Evolutionary conservation across 2,113 vertebrate species (phyloP).

Genomic region (Dolichallabes microphthalmus): DNA sequence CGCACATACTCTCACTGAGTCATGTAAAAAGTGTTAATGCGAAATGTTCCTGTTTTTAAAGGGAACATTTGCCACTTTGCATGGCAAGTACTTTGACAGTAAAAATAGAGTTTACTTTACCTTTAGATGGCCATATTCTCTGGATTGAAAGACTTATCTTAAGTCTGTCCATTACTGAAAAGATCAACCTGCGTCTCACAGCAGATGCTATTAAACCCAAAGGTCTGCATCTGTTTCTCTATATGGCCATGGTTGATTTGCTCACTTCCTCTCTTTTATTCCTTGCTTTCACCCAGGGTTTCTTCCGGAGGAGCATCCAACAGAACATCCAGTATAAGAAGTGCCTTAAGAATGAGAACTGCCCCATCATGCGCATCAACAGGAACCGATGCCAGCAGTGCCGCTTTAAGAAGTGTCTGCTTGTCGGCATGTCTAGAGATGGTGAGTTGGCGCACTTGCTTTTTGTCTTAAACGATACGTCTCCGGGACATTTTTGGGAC

Average conservation of each 20-base stretch:
- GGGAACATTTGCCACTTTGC: neutral
- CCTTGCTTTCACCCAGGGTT: slow-evolving; percentile 74
- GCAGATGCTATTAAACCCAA: neutral
- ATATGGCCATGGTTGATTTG: neutral
- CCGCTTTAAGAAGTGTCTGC: slow-evolving; percentile 95
- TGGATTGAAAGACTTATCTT: neutral
- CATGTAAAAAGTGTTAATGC: neutral
- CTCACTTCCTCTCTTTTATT: neutral
- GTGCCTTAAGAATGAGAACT: slow-evolving; percentile 96
- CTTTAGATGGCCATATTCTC: neutral
- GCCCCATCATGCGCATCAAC: slow-evolving; percentile 94
- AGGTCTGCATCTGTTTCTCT: neutral
- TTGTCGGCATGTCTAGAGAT: slow-evolving; percentile 95
- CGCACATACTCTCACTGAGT: neutral
- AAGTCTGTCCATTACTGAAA: neutral
- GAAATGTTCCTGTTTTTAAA: neutral
- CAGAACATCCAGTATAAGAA: slow-evolving; percentile 99
- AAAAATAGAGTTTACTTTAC: neutral
- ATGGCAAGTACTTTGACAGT: neutral
- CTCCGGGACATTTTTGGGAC: neutral
- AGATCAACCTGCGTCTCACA: neutral
- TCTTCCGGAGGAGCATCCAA: slow-evolving; percentile 96
- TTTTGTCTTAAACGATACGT: neutral
- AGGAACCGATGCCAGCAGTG: slow-evolving; percentile 97
- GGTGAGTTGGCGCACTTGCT: slow-evolving; percentile 69